Evolutionary conservation across 1,140 invertebrate genomes (phyloP).

Genomic region (Drosophila sulfurigaster): DNA sequence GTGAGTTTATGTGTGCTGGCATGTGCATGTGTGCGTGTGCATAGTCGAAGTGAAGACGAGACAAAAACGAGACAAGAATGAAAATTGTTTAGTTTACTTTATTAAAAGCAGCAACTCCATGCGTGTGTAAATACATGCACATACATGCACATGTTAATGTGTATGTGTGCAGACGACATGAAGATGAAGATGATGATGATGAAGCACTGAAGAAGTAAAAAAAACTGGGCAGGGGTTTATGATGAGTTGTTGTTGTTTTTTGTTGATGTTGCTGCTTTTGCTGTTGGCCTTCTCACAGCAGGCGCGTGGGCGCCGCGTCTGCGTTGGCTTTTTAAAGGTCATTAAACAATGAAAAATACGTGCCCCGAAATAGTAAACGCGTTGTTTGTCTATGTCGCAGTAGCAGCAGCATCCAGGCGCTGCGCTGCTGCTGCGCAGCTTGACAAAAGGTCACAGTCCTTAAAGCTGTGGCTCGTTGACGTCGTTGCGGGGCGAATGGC

Average conservation of each 20-base stretch:
- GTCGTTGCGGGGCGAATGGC: slow-evolving; percentile 29
- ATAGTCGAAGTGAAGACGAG: slow-evolving; percentile 63
- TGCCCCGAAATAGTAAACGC: slow-evolving; percentile 67
- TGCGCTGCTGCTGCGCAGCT: slow-evolving; percentile 2
- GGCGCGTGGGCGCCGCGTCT: slow-evolving; percentile 61
- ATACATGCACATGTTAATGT: slow-evolving; percentile 18
- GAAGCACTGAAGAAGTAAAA: slow-evolving; percentile 58
- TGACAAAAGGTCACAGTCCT: slow-evolving; percentile 76
- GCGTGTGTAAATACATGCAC: slow-evolving; percentile 52
- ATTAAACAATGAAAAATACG: slow-evolving; percentile 76
- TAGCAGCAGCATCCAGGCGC: slow-evolving; percentile 33
- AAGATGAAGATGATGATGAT: slow-evolving; percentile 76
- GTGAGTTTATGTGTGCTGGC: slow-evolving; percentile 9
- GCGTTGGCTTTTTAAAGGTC: slow-evolving; percentile 81
- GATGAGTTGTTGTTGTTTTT: slow-evolving; percentile 46
- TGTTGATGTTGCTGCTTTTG: slow-evolving; percentile 45
- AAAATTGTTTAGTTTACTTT: slow-evolving; percentile 84
- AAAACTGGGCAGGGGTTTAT: slow-evolving; percentile 43
- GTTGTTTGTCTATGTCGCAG: slow-evolving; percentile 10
- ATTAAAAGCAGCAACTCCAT: slow-evolving; percentile 72
- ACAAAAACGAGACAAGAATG: slow-evolving; percentile 81
- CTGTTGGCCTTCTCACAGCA: slow-evolving; percentile 62
- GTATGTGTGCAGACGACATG: slow-evolving; percentile 48
- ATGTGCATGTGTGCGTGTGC: slow-evolving; percentile 49
- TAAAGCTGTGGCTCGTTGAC: slow-evolving; percentile 52